phyloP scores from a whole-genome alignment of 2,797 vertebrate species.

The Garrulus glandarius region DNA sequence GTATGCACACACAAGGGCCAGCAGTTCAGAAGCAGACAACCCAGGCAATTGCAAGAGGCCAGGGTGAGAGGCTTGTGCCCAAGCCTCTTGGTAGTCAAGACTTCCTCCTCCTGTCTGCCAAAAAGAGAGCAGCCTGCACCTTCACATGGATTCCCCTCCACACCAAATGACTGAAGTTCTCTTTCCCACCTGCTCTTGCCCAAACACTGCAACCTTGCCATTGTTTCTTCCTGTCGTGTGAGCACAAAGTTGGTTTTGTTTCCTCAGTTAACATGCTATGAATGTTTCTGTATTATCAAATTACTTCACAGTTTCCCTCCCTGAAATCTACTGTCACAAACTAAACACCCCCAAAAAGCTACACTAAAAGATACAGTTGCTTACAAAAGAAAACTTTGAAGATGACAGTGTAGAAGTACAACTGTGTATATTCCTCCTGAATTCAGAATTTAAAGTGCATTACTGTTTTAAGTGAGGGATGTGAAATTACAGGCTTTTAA shows the following conservation, averaged over 20 bases:
- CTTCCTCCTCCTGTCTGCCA: not conserved
- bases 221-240: fast-evolving
- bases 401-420: not conserved
- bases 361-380: not conserved
- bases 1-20: fast-evolving
- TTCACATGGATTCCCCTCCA: not conserved
- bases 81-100: not conserved
- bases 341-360: not conserved
- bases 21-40: not conserved
- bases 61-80: fast-evolving
- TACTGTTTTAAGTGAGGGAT: not conserved
- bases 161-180: fast-evolving
- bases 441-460: not conserved
- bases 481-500: not conserved
- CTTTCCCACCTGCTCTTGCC: not conserved
- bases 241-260: not conserved
- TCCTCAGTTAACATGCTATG: not conserved
- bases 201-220: fast-evolving
- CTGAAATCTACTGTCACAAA: not conserved
- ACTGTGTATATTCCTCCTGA: not conserved
- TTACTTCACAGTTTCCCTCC: not conserved
- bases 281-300: not conserved
- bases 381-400: not conserved
- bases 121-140: not conserved
- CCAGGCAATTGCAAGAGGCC: not conserved